Evolutionary conservation across 2,797 vertebrate species (phyloP).

Genomic region (Cercopithecus diana): DNA sequence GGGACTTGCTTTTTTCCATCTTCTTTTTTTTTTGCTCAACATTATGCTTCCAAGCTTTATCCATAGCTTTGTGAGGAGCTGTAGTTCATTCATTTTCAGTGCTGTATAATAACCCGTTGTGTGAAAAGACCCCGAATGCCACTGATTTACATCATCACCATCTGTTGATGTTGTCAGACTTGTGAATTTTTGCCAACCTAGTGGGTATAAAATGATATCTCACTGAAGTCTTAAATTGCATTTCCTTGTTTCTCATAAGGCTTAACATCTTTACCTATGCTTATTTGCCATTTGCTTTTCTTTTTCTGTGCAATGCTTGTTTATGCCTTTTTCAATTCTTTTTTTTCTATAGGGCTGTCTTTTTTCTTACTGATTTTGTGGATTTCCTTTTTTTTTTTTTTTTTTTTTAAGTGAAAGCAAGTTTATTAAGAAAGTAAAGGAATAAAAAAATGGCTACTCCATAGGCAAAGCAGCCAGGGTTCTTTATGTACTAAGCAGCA

Average conservation of each 20-base stretch:
- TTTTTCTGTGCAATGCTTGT: neutral
- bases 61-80: neutral
- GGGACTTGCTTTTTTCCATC: neutral
- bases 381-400: neutral
- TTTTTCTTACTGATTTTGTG: conserved; percentile 20
- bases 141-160: neutral
- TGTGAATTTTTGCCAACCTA: conserved; percentile 11
- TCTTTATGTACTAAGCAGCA: neutral
- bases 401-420: neutral
- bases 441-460: neutral
- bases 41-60: neutral
- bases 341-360: neutral
- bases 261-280: neutral
- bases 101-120: neutral
- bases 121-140: neutral
- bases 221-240: conserved; percentile 42
- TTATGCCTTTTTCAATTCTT: neutral
- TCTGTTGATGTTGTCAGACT: neutral
- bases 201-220: conserved; percentile 38
- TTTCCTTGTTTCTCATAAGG: conserved; percentile 42
- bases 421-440: neutral
- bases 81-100: neutral
- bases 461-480: neutral
- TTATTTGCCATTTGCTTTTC: neutral
- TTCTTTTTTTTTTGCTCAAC: neutral